These are phyloP conservation scores for Mellivora capensis DNA, from an alignment of 2,113 vertebrate species.

Conservation along the genomic window DNA sequence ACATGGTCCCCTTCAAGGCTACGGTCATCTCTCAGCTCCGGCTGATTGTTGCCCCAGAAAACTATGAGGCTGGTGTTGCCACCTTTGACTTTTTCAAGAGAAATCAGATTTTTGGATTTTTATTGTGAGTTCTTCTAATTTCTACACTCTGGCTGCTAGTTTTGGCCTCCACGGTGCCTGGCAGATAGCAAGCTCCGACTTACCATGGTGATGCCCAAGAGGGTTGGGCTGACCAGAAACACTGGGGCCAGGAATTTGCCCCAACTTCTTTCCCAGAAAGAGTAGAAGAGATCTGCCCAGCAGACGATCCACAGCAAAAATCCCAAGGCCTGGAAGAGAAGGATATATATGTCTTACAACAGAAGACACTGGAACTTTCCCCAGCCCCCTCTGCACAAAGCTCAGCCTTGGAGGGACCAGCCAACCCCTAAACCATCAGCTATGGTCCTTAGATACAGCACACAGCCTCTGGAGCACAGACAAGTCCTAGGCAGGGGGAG, in stretches of 20 bases:
- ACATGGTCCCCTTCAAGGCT: neutral
- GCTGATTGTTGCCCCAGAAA: neutral
- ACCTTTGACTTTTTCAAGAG: neutral
- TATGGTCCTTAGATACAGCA: neutral
- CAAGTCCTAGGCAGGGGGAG: neutral
- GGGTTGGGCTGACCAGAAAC: conserved; percentile 90
- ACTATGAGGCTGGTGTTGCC: fast-evolving
- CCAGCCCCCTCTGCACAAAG: fast-evolving
- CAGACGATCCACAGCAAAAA: conserved; percentile 94
- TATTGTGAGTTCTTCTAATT: neutral
- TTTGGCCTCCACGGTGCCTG: neutral
- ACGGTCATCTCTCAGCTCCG: neutral
- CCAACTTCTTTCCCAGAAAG: conserved; percentile 95
- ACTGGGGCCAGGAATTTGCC: conserved; percentile 81
- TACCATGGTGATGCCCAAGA: conserved; percentile 96
- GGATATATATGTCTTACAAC: neutral
- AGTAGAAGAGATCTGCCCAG: conserved; percentile 98
- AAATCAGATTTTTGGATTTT: neutral
- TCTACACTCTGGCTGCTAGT: neutral
- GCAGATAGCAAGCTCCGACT: conserved; percentile 63
- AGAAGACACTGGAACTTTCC: fast-evolving
- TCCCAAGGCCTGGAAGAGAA: conserved; percentile 87
- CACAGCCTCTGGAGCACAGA: neutral
- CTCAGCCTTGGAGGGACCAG: neutral
- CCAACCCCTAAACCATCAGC: fast-evolving